Conservation (phyloP, 2,797 vertebrate species). For the Nannoperca australis region DNA sequence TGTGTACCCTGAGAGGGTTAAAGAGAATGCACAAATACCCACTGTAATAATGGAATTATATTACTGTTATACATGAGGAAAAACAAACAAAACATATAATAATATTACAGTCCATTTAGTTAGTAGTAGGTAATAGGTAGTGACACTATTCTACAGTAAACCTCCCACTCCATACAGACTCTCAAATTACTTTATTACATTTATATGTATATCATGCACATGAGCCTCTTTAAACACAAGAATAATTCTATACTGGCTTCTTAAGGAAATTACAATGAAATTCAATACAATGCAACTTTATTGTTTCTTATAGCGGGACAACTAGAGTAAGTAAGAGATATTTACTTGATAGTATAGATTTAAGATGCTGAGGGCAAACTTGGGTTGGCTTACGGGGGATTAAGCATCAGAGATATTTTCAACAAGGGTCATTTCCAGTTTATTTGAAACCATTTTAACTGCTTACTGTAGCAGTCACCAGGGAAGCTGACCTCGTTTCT, state of each 20-base stretch:
- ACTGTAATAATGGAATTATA: neutral
- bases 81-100: neutral
- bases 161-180: neutral
- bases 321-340: neutral
- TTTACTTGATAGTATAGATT: constrained; percentile 13
- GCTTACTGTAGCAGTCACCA: constrained; percentile 69
- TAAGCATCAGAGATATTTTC: constrained; percentile 62
- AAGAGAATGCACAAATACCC: neutral
- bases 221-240: constrained; percentile 55
- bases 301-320: neutral
- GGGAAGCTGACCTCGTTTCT: constrained; percentile 71
- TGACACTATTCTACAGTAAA: neutral
- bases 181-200: constrained; percentile 32
- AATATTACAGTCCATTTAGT: neutral
- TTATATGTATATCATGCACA: constrained; percentile 42
- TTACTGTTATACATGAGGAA: neutral
- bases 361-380: constrained; percentile 43
- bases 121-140: neutral
- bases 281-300: neutral
- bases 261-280: neutral
- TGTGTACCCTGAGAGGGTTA: neutral
- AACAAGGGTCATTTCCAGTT: constrained; percentile 66
- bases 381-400: constrained; percentile 55
- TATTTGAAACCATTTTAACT: constrained; percentile 67
- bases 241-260: constrained; percentile 34